phyloP scores from a whole-genome alignment of 2,113 vertebrate species.

The Proteles cristata region DNA sequence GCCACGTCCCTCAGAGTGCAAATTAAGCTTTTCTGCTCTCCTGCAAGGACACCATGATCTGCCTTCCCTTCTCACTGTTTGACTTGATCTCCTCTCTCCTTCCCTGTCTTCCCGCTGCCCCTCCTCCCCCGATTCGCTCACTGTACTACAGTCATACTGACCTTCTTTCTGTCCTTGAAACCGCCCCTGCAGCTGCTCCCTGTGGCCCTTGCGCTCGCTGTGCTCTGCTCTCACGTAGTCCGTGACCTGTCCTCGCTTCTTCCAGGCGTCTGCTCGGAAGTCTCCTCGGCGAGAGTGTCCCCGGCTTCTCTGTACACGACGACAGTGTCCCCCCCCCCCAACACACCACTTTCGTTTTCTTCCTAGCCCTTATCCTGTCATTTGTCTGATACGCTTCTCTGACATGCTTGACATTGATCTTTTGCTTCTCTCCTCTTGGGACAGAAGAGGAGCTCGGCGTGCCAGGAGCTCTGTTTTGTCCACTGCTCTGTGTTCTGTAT shows the following conservation, averaged over 20 bases:
- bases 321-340: no score
- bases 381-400: neutral
- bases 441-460: neutral
- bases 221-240: neutral
- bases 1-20: neutral
- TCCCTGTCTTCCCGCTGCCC: no score
- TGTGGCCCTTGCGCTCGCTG: neutral
- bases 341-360: neutral
- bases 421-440: neutral
- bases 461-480: neutral
- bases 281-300: no score
- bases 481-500: neutral
- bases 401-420: neutral
- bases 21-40: no score
- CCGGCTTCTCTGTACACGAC: neutral
- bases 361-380: neutral
- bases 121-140: neutral
- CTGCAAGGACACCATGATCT: neutral
- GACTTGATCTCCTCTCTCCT: neutral
- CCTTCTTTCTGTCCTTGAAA: neutral
- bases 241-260: no score
- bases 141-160: neutral
- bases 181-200: no score
- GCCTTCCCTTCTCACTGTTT: neutral
- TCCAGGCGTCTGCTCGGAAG: neutral